Evolutionary conservation across 2,113 vertebrate genomes (phyloP).

Genomic region (Colossoma macropomum): DNA sequence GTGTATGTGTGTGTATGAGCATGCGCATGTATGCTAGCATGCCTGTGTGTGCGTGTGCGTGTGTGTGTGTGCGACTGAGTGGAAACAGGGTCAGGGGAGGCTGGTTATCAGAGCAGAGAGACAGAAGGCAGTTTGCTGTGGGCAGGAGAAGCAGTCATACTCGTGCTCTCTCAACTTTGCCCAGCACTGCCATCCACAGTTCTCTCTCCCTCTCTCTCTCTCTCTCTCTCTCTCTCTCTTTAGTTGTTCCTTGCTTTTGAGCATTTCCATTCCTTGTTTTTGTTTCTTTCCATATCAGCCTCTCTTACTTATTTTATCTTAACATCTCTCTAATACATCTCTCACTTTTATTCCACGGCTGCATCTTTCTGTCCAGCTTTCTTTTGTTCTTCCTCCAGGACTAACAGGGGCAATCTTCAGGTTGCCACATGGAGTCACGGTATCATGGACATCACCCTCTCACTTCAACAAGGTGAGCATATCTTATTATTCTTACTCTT

Average conservation of each 20-base stretch:
- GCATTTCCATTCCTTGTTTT: neutral
- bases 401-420: neutral
- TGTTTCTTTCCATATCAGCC: neutral
- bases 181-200: slow-evolving; percentile 11
- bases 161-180: slow-evolving; percentile 45
- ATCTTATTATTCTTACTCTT: neutral
- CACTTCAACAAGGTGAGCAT: slow-evolving; percentile 48
- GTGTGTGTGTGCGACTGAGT: slow-evolving; percentile 16
- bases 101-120: slow-evolving; percentile 58
- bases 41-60: slow-evolving; percentile 32
- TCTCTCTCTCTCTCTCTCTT: slow-evolving; percentile 6
- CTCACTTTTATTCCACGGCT: neutral
- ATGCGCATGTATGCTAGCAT: neutral
- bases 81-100: slow-evolving; percentile 49
- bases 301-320: neutral
- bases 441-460: slow-evolving; percentile 27
- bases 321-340: neutral
- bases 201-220: slow-evolving; percentile 16
- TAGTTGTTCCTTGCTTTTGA: neutral
- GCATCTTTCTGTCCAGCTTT: neutral
- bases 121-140: slow-evolving; percentile 50
- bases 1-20: slow-evolving; percentile 3
- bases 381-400: neutral
- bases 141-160: slow-evolving; percentile 38
- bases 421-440: slow-evolving; percentile 42